Evolutionary conservation across 2,888 invertebrate species (phyloP).

Genomic region (Cabera pusaria): DNA sequence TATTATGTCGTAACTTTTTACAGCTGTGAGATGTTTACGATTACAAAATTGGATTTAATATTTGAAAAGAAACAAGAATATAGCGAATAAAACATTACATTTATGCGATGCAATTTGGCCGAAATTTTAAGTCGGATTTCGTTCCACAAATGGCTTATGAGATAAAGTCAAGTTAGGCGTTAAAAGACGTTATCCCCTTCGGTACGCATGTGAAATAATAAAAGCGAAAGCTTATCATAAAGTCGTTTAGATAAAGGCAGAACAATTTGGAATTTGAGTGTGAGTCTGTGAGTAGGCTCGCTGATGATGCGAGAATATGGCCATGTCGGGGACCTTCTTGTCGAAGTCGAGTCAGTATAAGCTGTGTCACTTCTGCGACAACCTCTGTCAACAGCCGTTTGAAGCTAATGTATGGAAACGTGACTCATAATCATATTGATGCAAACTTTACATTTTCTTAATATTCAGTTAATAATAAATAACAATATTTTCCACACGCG

Average conservation of each 20-base stretch:
- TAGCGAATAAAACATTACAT: slow-evolving; percentile 22
- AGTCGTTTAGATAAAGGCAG: slow-evolving; percentile 35
- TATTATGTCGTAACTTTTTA: slow-evolving; percentile 10
- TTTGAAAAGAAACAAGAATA: slow-evolving; percentile 25
- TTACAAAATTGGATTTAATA: slow-evolving; percentile 26
- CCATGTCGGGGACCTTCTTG: slow-evolving; percentile 12
- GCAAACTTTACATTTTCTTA: too few species aligned
- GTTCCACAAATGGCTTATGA: slow-evolving; percentile 33
- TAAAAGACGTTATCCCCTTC: slow-evolving; percentile 32
- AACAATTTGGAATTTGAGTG: slow-evolving; percentile 30
- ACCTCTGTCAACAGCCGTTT: too few species aligned
- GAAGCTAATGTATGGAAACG: too few species aligned
- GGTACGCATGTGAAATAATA: slow-evolving; percentile 37
- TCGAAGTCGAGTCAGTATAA: too few species aligned
- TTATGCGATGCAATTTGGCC: slow-evolving; percentile 26
- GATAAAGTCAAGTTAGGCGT: slow-evolving; percentile 35
- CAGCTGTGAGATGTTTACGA: slow-evolving; percentile 16
- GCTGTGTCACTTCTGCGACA: too few species aligned
- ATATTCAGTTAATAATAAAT: too few species aligned
- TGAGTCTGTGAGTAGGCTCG: slow-evolving; percentile 4
- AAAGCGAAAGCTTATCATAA: slow-evolving; percentile 33
- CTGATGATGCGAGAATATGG: slow-evolving; percentile 18
- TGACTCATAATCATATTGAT: too few species aligned
- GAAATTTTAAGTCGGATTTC: slow-evolving; percentile 31
- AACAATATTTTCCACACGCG: too few species aligned